Base-by-base conservation (phyloP, 1,140 invertebrate genomes). In the Lasaia peninsularis region DNA sequence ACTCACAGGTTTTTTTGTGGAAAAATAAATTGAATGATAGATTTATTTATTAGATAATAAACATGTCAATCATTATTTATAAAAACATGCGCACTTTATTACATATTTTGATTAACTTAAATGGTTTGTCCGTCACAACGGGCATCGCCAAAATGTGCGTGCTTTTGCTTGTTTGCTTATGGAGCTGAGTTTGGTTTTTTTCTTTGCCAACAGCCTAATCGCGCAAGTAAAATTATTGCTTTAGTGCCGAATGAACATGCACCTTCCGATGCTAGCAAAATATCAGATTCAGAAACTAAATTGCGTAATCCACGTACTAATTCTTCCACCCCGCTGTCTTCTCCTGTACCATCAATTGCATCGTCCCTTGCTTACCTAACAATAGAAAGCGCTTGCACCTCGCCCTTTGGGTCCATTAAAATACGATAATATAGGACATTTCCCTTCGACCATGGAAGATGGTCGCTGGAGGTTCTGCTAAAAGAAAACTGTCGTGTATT, bases 191-290 rank as follows among this genome's bases (percentile, higher is more conserved):
- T 51, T 52, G 49, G 2, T 58, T 58, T 58, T 40, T 58, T 58
- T 58, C 35, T 16, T 37, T 16, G 56, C 34, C 56, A 52, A 58
- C 56, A 65, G 63, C 52, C 51, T 58, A 56, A 58, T 56, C 56
- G 63, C 44, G 56, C 56, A 20, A 58, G 52, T 61, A 58, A 58
- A 58, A 65, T 65, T 48, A 53, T 66, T 31, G 64, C 60, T 56
- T 62, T 66, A 59, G 64, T 67, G 33, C 57, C 60, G 24, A 67
- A 63, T 57, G 56, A 55, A 54, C 57, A 62, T 62, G 60, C 64
- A 60, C 49, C 57, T 55, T 62, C 64, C 50, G 64, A 66, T 54
- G 60, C 56, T 54, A 66, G 57, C 40, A 54, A 60, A 24, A 57
- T 40, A 57, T 62, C 57, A 33, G 54, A 62, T 50, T 62, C 60